phyloP scores from a whole-genome alignment of 2,888 invertebrate genomes.

The Nudaria mundana region DNA sequence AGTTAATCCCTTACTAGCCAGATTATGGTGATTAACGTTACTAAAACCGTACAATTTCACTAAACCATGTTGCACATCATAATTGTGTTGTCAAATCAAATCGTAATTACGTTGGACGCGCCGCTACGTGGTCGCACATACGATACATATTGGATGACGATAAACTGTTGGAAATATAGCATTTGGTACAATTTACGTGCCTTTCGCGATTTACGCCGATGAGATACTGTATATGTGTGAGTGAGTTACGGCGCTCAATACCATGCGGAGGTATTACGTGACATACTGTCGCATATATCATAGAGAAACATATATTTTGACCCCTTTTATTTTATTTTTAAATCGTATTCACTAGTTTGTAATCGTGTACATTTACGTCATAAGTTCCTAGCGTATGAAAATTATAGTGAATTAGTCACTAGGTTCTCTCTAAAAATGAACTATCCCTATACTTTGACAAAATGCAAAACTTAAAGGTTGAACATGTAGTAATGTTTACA shows the following conservation, averaged over 20 bases:
- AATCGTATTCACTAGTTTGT: too few relatives aligned
- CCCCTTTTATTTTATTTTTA: too few relatives aligned
- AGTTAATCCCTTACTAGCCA: too few relatives aligned
- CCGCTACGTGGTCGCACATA: conserved; percentile 24
- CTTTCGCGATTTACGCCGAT: conserved; percentile 55
- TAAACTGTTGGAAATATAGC: conserved; percentile 62
- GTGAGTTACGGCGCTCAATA: conserved; percentile 46
- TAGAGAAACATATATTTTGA: conserved; percentile 1
- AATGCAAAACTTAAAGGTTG: too few relatives aligned
- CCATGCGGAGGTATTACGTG: conserved; percentile 28
- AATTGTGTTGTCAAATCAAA: conserved; percentile 9
- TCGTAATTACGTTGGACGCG: conserved; percentile 12
- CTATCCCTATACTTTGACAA: too few relatives aligned
- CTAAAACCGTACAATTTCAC: not conserved
- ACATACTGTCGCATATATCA: conserved; percentile 2
- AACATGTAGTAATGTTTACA: too few relatives aligned
- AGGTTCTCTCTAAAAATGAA: too few relatives aligned
- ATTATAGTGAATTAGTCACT: too few relatives aligned
- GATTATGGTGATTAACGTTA: not conserved
- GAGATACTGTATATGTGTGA: conserved; percentile 53
- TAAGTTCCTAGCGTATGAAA: too few relatives aligned
- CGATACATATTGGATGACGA: conserved; percentile 46
- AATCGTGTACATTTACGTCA: too few relatives aligned
- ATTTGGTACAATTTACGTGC: conserved; percentile 60
- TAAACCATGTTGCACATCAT: not conserved